Conservation (phyloP, 2,113 vertebrate genomes). For the Oreotrochilus melanogaster region DNA sequence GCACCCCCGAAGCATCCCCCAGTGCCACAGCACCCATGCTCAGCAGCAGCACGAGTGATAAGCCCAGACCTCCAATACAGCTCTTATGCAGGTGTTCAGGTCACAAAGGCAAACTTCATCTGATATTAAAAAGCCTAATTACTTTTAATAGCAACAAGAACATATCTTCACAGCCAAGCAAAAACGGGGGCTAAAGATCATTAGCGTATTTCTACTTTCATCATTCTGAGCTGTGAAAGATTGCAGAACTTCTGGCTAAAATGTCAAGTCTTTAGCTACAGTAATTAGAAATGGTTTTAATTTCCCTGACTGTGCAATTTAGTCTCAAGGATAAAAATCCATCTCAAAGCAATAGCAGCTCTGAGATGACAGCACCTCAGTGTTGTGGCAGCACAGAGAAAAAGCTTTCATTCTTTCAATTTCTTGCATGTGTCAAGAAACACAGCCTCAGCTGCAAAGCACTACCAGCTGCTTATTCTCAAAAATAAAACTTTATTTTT, state of each 20-base stretch:
- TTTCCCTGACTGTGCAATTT: background rate
- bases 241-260: background rate
- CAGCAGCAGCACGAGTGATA: background rate
- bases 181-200: background rate
- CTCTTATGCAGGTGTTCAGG: accelerated
- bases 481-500: constrained; percentile 68
- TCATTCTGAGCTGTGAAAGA: background rate
- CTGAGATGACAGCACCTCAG: background rate
- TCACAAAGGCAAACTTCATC: background rate
- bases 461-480: constrained; percentile 57
- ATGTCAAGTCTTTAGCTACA: constrained; percentile 1
- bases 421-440: constrained; percentile 7
- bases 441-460: constrained; percentile 20
- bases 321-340: constrained; percentile 14
- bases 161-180: background rate
- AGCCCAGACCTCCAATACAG: background rate
- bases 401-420: background rate
- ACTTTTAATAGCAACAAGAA: background rate
- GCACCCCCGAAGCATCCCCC: background rate
- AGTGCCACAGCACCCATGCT: background rate
- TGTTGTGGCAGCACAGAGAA: background rate
- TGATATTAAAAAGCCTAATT: background rate
- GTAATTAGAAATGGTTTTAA: constrained; percentile 23
- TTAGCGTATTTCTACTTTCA: background rate
- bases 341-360: background rate